Evolutionary conservation across 2,113 vertebrate species (phyloP).

Genomic region (Sinosuthora webbiana): DNA sequence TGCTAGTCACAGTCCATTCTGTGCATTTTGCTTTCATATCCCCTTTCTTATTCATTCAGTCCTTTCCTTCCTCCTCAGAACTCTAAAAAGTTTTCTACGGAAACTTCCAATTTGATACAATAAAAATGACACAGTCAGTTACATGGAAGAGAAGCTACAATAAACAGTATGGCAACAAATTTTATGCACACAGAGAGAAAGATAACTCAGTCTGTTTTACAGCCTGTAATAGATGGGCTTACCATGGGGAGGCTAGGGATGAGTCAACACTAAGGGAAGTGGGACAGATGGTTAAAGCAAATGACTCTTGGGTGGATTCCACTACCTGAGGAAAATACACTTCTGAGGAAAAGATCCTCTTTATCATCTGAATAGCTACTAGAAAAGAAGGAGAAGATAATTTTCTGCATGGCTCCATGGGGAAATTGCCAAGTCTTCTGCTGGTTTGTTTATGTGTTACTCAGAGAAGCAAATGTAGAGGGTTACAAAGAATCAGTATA

Average conservation of each 20-base stretch:
- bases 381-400: background rate
- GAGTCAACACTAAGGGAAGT: slow-evolving; percentile 39
- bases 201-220: background rate
- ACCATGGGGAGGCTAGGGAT: slow-evolving; percentile 16
- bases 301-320: slow-evolving; percentile 32
- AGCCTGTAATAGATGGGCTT: slow-evolving; percentile 13
- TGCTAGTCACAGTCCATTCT: background rate
- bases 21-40: background rate
- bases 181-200: background rate
- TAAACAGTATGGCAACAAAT: background rate
- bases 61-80: background rate
- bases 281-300: slow-evolving; percentile 58
- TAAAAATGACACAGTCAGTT: background rate
- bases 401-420: background rate
- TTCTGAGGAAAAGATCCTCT: background rate
- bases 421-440: background rate
- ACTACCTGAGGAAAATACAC: slow-evolving; percentile 19
- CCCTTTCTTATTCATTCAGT: background rate
- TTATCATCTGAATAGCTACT: background rate
- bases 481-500: background rate
- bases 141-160: background rate
- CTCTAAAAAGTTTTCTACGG: background rate
- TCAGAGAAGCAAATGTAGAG: background rate
- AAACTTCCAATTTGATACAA: background rate
- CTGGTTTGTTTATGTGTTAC: background rate